Base-by-base conservation (phyloP, 2,888 invertebrate genomes). In the Orthonevra nobilis region DNA sequence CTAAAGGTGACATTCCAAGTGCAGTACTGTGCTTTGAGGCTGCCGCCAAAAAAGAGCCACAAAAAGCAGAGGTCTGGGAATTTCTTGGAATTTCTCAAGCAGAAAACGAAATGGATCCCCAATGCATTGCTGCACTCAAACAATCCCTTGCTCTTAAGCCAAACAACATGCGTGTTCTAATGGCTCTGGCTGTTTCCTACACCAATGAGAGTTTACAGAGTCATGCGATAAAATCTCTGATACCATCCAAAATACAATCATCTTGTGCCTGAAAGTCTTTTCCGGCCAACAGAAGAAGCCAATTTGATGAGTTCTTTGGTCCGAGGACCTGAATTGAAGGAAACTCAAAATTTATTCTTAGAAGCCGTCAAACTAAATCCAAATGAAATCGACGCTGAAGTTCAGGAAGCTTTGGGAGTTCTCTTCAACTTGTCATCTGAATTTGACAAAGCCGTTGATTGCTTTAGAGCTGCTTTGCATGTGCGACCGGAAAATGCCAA, bases 1-100 rank as follows among this genome's bases (percentile, higher is more conserved):
- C 92, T 83, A 92, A 92, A 83, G 98, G 98, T 6, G 98, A 99
- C 89, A 92, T 99, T 82, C 97, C 98, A 23, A 96, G 97, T 83
- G 99, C 99, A 10, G 97, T 98, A 0, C 89, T 99, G 19, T 95
- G 97, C 85, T 99, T 99, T 89, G 99, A 99, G 90, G 96, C 97
- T 52, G 98, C 98, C 6, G 97, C 94, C 2, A 94, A 95, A 85
- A 94, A 96, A 85, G 91, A 95, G 48, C 93, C 94, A 1, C 91
- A 93, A 50, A 94, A 94, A 84, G 90, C 92, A 0, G 94, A 96
- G 88, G 95, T 94, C 0, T 98, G 98, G 98, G 92, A 94, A 79
- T 90, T 95, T 28, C 90, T 98, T 44, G 98, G 98, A 6, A 94
- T 94, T 54, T 95, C 97, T 23, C 98, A 98, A 88, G 97, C 99